A percentile compares a stretch with the other conserved stretches of the same genome.
These are phyloP conservation scores for Pelvicachromis taeniatus DNA, from an alignment of 2,113 vertebrate species.

Conservation along the genomic window DNA sequence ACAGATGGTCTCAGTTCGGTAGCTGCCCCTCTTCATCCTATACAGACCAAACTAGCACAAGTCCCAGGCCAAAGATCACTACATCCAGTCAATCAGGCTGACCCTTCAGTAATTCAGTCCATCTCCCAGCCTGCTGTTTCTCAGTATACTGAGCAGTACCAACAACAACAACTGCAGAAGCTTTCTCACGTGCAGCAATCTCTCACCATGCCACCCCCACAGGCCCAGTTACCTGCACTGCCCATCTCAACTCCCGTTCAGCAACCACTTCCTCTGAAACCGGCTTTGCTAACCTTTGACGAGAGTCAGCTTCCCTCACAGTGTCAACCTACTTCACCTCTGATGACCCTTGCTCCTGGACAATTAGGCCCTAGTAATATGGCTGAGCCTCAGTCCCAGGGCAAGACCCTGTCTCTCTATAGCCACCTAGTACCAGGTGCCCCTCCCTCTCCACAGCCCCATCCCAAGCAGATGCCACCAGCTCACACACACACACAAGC, in stretches of 20 bases:
- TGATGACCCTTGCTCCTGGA: constrained; percentile 22
- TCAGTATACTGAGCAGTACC: constrained; percentile 49
- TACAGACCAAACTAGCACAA: constrained; percentile 42
- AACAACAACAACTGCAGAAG: constrained; percentile 57
- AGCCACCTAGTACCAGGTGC: constrained; percentile 50
- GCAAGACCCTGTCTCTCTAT: constrained; percentile 35
- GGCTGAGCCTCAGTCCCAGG: constrained; percentile 39
- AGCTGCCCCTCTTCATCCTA: constrained; percentile 27
- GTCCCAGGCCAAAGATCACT: constrained; percentile 30
- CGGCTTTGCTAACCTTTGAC: constrained; percentile 35
- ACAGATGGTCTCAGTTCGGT: constrained; percentile 15
- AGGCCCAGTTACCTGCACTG: constrained; percentile 45
- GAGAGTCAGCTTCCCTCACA: constrained; percentile 42
- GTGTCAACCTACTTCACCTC: constrained; percentile 32
- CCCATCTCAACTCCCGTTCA: constrained; percentile 32
- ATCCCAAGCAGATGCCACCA: constrained; percentile 37
- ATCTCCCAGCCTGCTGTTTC: constrained; percentile 30
- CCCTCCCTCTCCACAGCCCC: constrained; percentile 57
- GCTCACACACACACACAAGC: constrained; percentile 54
- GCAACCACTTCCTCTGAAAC: constrained; percentile 20
- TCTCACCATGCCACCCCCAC: constrained; percentile 2
- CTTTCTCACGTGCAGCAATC: constrained; percentile 50
- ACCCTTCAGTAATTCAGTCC: constrained; percentile 44
- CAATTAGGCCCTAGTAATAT: constrained; percentile 27
- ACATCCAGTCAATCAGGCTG: constrained; percentile 29